Percentiles rank a stretch among this genome's conserved stretches.
Evolutionary conservation across 2,888 invertebrate species (phyloP).

Genomic region (Acleris holmiana): DNA sequence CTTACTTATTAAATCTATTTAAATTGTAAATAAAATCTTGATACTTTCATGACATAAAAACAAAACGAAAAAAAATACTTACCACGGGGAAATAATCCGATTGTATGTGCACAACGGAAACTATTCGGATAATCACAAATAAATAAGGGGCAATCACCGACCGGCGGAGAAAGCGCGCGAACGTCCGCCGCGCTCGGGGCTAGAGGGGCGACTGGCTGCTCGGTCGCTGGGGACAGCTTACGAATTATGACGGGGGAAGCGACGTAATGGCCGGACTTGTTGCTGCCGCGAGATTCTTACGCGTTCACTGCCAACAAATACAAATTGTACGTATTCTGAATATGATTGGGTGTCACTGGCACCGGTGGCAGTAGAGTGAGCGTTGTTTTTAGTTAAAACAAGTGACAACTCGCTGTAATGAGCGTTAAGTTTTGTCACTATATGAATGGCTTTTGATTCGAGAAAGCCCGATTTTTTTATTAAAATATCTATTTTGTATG

Average conservation of each 20-base stretch:
- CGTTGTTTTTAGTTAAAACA: too few species aligned
- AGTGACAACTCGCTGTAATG: too few species aligned
- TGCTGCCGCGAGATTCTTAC: constrained; percentile 9
- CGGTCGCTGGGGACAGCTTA: constrained; percentile 15
- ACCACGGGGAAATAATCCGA: constrained; percentile 16
- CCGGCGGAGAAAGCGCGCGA: not conserved
- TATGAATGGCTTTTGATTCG: too few species aligned
- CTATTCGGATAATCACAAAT: constrained; percentile 2
- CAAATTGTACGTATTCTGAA: too few species aligned
- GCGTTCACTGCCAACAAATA: not conserved
- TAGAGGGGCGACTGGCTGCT: constrained; percentile 23
- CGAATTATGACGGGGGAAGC: constrained; percentile 10
- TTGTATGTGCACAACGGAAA: constrained; percentile 1
- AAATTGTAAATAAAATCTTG: too few species aligned
- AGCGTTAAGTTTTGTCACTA: too few species aligned
- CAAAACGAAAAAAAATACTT: constrained; percentile 1
- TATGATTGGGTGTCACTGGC: too few species aligned
- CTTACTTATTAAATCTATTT: too few species aligned
- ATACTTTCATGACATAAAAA: not conserved
- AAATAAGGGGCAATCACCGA: constrained; percentile 8
- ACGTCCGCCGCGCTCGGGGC: constrained; percentile 15
- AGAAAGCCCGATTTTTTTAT: too few species aligned
- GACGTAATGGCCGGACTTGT: constrained; percentile 14
- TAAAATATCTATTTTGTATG: too few species aligned
- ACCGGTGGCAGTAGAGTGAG: too few species aligned